Percentiles rank a stretch among this genome's conserved stretches.
Evolutionary conservation across 2,113 vertebrate species (phyloP).

Genomic region (Ancistrus triradiatus): DNA sequence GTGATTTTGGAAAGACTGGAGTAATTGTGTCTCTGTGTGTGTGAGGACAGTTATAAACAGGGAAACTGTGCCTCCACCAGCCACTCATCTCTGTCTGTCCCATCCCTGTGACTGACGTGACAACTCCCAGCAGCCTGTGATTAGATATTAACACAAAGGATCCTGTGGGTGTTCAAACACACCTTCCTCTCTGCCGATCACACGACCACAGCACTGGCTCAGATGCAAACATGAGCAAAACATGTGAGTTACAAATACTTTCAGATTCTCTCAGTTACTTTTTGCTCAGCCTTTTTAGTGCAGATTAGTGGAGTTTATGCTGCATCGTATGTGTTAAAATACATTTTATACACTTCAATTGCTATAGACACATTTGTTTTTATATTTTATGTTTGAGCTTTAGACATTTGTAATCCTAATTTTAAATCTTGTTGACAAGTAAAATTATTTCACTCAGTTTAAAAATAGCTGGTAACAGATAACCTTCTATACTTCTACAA

Average conservation of each 20-base stretch:
- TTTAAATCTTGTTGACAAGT: too few species aligned
- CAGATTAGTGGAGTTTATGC: background rate
- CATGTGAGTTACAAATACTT: conserved; percentile 39
- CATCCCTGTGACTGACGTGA: conserved; percentile 20
- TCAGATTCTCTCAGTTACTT: background rate
- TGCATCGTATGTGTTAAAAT: too few species aligned
- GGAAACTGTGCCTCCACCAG: conserved; percentile 16
- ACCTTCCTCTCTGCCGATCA: conserved; percentile 7
- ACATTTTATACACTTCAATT: background rate
- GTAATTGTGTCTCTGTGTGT: conserved; percentile 4
- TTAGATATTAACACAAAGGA: conserved; percentile 36
- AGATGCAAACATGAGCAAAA: conserved; percentile 38
- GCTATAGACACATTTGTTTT: too few species aligned
- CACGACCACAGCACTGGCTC: background rate
- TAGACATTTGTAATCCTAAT: too few species aligned
- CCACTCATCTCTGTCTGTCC: conserved; percentile 12
- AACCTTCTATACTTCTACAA: too few species aligned
- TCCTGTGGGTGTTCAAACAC: conserved; percentile 27
- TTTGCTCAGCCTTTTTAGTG: too few species aligned
- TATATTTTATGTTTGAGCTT: too few species aligned
- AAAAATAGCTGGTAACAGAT: too few species aligned
- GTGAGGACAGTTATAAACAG: background rate
- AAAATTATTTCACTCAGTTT: too few species aligned
- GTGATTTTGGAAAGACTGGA: too few species aligned
- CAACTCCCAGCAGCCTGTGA: conserved; percentile 25